A percentile compares a stretch with the other conserved stretches of the same genome.
These are phyloP conservation scores for Catostylus mosaicus DNA, from an alignment of 30 jellyfish, hydroid and myxozoan genomes.

Conservation along the genomic window DNA sequence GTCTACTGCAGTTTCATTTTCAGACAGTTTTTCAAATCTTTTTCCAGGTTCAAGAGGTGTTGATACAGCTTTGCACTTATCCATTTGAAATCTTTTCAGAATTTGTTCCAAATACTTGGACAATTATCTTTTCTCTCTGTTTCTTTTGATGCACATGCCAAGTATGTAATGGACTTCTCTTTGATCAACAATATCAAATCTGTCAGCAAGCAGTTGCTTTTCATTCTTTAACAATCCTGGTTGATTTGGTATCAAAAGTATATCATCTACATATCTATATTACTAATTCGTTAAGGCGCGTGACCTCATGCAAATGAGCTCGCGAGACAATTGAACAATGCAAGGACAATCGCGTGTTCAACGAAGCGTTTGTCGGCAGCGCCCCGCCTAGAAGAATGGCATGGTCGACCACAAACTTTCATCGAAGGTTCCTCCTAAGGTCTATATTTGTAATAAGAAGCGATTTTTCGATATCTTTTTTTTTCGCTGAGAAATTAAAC, in stretches of 20 bases:
- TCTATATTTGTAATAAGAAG: too few species aligned
- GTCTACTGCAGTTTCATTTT: conserved; percentile 2
- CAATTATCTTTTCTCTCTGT: not conserved
- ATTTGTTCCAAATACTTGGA: conserved; percentile 1
- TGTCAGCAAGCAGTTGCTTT: not conserved
- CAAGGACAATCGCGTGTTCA: too few species aligned
- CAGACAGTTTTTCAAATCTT: conserved; percentile 11
- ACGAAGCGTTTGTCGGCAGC: too few species aligned
- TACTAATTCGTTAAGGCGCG: too few species aligned
- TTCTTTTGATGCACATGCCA: conserved; percentile 29
- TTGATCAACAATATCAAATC: conserved; percentile 23
- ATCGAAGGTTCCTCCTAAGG: too few species aligned
- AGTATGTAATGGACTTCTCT: conserved; percentile 19
- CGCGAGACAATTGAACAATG: not conserved
- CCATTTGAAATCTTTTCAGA: conserved; percentile 28
- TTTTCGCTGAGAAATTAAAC: too few species aligned
- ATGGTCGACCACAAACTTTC: too few species aligned
- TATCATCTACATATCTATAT: conserved; percentile 58
- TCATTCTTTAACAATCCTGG: not conserved
- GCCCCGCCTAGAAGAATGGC: too few species aligned
- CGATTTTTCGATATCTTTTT: too few species aligned
- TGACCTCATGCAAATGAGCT: too few species aligned
- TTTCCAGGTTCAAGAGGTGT: conserved; percentile 45
- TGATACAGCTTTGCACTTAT: too few species aligned
- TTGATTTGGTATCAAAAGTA: conserved; percentile 34